Evolutionary conservation across 2,888 invertebrate genomes (phyloP).

Genomic region (Archaeoteleia sp.): DNA sequence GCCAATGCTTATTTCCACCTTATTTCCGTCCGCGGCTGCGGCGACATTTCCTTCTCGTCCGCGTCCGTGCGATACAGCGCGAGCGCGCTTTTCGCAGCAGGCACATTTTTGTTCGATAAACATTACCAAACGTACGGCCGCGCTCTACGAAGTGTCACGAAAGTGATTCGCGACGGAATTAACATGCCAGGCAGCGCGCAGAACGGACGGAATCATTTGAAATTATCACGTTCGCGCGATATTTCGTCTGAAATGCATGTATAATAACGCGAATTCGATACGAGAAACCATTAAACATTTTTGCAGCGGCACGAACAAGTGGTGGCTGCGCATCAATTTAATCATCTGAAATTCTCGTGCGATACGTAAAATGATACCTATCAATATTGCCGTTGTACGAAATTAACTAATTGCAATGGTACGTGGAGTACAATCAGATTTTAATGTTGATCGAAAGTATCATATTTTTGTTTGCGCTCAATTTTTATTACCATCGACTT

Average conservation of each 20-base stretch:
- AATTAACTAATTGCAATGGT: constrained; percentile 41
- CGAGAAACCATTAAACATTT: constrained; percentile 13
- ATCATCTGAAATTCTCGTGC: constrained; percentile 26
- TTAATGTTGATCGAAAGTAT: constrained; percentile 40
- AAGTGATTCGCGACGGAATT: constrained; percentile 34
- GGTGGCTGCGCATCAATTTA: constrained; percentile 22
- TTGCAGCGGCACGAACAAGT: constrained; percentile 27
- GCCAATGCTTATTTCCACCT: constrained; percentile 63
- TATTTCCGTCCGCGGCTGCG: constrained; percentile 57
- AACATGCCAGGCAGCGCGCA: constrained; percentile 35
- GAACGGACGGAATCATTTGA: constrained; percentile 20
- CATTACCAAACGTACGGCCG: constrained; percentile 23
- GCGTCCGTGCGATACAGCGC: constrained; percentile 45
- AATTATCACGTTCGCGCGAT: constrained; percentile 16
- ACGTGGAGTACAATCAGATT: constrained; percentile 30
- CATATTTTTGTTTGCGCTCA: constrained; percentile 32
- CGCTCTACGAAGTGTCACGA: constrained; percentile 33
- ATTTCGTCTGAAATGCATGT: constrained; percentile 7
- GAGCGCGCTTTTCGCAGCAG: too few species aligned
- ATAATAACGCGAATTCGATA: constrained; percentile 15
- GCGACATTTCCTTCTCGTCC: constrained; percentile 54
- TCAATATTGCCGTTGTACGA: constrained; percentile 25
- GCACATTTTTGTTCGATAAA: constrained; percentile 35
- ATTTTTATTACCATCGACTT: constrained; percentile 26
- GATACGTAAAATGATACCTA: constrained; percentile 36